Base-by-base conservation (phyloP, 2,888 invertebrate species). In the Himalopsyche kuldschensis region DNA sequence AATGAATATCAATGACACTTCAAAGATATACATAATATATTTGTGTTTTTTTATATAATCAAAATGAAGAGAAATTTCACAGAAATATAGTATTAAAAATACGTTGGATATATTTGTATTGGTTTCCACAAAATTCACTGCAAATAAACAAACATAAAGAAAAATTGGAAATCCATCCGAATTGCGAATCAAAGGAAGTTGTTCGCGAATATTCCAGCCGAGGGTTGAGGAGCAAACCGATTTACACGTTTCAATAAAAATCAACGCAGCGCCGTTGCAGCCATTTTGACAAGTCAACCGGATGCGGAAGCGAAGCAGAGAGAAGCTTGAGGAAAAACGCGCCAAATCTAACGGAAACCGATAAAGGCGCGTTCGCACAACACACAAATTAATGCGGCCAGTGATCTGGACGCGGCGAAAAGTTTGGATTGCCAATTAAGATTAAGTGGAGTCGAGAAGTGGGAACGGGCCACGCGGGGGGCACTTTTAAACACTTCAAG, bases 341-440 rank as follows among this genome's bases (percentile, higher is more conserved):
- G 82, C 75, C 78, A 82, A 82, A 79, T 55, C 82, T 47, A 82
- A 82, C 76, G 79, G 79, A 82, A 79, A 82, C 48, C 79, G 82
- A 82, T 82, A 75, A 82, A 82, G 48, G 82, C 75, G 20, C 75
- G 80, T 77, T 77, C 27, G 69, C 75, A 84, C 82, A 82, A 76
- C 69, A 79, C 63, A 78, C 69, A 63, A 81, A 75, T 80, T 82
- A 83, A 78, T 63, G 80, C 63, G 82, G 83, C 82, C 84, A 81
- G 84, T 81, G 81, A 81, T 80, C 81, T 80, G 83, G 85, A 85
- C 85, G 27, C 77, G 83, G 48, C 31, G 75, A 80, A 79, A 79
- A 83, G 83, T 84, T 83, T 83, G 86, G 83, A 84, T 86, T 84
- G 86, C 83, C 86, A 86, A 86, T 86, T 86, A 86, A 86, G 84